These are phyloP conservation scores for Gephyroberyx darwinii DNA, from an alignment of 2,797 vertebrate species.

Conservation along the genomic window DNA sequence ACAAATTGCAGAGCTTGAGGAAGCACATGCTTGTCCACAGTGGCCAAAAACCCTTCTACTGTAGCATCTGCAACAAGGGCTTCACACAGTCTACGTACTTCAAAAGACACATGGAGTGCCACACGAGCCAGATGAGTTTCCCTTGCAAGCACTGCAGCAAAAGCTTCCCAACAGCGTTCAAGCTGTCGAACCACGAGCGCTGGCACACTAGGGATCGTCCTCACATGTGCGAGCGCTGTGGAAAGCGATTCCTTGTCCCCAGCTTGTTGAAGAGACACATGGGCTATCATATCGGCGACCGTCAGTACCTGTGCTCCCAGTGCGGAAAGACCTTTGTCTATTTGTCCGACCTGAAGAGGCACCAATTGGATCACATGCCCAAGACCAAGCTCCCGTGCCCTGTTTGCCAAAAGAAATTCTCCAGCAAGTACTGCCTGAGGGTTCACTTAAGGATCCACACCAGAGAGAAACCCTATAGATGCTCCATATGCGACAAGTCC, in stretches of 20 bases:
- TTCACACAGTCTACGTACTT: constrained; percentile 81
- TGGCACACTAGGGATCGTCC: constrained; percentile 84
- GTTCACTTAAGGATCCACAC: constrained; percentile 79
- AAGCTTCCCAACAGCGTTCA: constrained; percentile 80
- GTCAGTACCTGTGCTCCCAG: constrained; percentile 80
- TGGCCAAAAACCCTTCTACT: constrained; percentile 82
- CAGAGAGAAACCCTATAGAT: constrained; percentile 75
- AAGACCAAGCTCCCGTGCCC: constrained; percentile 77
- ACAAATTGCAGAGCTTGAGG: constrained; percentile 76
- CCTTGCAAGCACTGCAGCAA: constrained; percentile 80
- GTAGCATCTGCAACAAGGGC: constrained; percentile 77
- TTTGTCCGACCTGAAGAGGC: constrained; percentile 77
- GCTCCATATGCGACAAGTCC: constrained; percentile 76
- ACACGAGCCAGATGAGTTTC: constrained; percentile 79
- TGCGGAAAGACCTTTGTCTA: constrained; percentile 81
- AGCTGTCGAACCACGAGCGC: constrained; percentile 81
- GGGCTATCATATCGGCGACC: constrained; percentile 79
- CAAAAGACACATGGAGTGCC: constrained; percentile 81
- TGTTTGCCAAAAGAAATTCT: constrained; percentile 79
- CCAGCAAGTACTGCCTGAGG: constrained; percentile 78
- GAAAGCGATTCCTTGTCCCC: constrained; percentile 78
- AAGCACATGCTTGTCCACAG: constrained; percentile 83
- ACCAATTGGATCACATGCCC: constrained; percentile 79
- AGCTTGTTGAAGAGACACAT: constrained; percentile 80
- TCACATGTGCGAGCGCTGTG: constrained; percentile 82